A percentile compares a stretch with the other conserved stretches of the same genome.
Conservation (phyloP, 2,797 vertebrate genomes). For the Ctenochaetus hawaiiensis region DNA sequence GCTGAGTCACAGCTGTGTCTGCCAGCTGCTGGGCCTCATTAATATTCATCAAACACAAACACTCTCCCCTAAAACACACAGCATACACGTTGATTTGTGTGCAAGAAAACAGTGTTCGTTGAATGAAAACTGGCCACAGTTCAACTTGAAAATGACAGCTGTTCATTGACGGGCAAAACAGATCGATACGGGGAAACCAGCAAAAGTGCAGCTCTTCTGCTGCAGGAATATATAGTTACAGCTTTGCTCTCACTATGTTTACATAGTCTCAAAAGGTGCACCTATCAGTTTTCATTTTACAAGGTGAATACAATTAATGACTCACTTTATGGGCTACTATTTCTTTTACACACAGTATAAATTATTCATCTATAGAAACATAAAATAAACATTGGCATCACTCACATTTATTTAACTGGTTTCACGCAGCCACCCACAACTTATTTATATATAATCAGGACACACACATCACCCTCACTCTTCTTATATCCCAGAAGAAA, state of each 20-base stretch:
- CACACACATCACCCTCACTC: background rate
- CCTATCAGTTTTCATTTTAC: slow-evolving; percentile 1
- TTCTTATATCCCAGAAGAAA: background rate
- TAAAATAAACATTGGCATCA: background rate
- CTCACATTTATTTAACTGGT: background rate
- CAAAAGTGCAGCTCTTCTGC: background rate
- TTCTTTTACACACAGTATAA: background rate
- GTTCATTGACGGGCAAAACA: slow-evolving; percentile 28
- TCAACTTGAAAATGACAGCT: slow-evolving; percentile 37
- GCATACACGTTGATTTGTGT: background rate
- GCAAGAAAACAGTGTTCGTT: background rate
- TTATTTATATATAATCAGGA: too few relatives aligned
- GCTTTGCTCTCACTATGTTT: background rate
- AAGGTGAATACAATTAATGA: background rate
- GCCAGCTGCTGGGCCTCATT: background rate
- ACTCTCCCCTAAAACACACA: background rate
- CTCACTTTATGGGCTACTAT: background rate
- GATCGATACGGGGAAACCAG: slow-evolving; percentile 43
- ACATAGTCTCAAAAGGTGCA: background rate
- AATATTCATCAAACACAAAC: background rate
- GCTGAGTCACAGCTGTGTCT: slow-evolving; percentile 2
- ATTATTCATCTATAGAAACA: background rate
- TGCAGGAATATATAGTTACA: background rate
- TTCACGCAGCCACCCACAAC: background rate
- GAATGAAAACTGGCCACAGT: slow-evolving; percentile 13